Evolutionary conservation across 2,797 vertebrate species (phyloP).

Genomic region (Balearica regulorum): DNA sequence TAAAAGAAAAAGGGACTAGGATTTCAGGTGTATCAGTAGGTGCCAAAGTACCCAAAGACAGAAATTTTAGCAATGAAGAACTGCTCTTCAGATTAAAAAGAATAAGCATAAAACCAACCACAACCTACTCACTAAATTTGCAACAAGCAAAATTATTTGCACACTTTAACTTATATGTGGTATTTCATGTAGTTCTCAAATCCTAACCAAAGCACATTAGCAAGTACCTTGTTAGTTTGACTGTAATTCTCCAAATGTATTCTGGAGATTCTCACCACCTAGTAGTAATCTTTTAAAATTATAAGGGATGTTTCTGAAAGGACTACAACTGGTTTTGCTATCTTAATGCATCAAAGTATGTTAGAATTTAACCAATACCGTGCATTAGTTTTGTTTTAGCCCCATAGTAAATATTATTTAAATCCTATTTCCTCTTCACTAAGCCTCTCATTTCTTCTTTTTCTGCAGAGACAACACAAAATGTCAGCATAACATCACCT

Average conservation of each 20-base stretch:
- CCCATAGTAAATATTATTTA: background rate
- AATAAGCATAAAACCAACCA: background rate
- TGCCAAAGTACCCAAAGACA: background rate
- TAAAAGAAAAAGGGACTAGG: background rate
- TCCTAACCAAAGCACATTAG: background rate
- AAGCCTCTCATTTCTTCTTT: background rate
- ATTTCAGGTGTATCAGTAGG: background rate
- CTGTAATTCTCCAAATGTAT: background rate
- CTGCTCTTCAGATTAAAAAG: background rate
- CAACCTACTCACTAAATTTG: background rate
- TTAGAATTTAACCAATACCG: background rate
- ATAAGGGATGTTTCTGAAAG: background rate
- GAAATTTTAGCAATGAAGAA: background rate
- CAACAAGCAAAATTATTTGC: background rate
- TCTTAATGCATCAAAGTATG: background rate
- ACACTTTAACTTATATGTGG: background rate
- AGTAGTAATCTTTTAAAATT: background rate
- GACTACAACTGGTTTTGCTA: background rate
- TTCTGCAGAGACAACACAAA: background rate
- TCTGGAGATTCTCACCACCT: background rate
- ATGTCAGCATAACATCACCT: background rate
- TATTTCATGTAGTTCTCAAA: background rate
- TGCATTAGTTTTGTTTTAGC: background rate
- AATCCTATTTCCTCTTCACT: background rate
- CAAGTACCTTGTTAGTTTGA: background rate